phyloP scores from a whole-genome alignment of 1,140 invertebrate species.

The Pinna nobilis region DNA sequence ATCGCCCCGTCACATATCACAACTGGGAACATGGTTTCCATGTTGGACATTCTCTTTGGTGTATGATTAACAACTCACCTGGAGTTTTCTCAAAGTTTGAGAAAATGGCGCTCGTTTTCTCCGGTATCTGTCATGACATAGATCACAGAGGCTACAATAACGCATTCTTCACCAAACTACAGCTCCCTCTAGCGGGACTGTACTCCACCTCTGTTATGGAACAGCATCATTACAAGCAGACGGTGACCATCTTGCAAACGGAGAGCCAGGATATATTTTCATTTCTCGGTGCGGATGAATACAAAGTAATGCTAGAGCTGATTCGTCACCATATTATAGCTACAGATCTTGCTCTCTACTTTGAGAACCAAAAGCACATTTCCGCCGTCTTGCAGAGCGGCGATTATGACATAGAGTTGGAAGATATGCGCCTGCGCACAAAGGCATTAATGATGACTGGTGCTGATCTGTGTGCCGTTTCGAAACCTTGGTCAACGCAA shows the following conservation, averaged over 20 bases:
- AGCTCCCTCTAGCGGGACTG: slow-evolving; percentile 59
- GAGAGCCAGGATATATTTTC: slow-evolving; percentile 63
- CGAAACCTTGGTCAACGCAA: slow-evolving; percentile 63
- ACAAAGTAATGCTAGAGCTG: slow-evolving; percentile 55
- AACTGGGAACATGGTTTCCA: slow-evolving; percentile 69
- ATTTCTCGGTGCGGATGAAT: slow-evolving; percentile 47
- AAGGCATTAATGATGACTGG: slow-evolving; percentile 58
- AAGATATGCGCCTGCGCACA: background rate
- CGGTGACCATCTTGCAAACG: slow-evolving; percentile 59
- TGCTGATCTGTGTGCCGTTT: slow-evolving; percentile 58
- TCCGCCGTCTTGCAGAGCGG: slow-evolving; percentile 32
- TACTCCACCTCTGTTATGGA: slow-evolving; percentile 67
- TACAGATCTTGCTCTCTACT: slow-evolving; percentile 65
- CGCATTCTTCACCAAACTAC: slow-evolving; percentile 58
- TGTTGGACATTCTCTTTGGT: slow-evolving; percentile 61
- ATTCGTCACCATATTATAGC: slow-evolving; percentile 61
- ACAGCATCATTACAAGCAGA: slow-evolving; percentile 68
- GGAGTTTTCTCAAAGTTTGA: slow-evolving; percentile 47
- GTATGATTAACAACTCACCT: slow-evolving; percentile 42
- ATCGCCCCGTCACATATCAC: slow-evolving; percentile 64
- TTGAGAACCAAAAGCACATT: slow-evolving; percentile 54
- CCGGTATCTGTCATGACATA: slow-evolving; percentile 61
- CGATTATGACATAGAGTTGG: slow-evolving; percentile 33
- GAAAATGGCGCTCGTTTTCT: slow-evolving; percentile 55
- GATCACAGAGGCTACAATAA: slow-evolving; percentile 66